These are phyloP conservation scores for Agelaius tricolor DNA, from an alignment of 2,113 vertebrate genomes.

Conservation along the genomic window DNA sequence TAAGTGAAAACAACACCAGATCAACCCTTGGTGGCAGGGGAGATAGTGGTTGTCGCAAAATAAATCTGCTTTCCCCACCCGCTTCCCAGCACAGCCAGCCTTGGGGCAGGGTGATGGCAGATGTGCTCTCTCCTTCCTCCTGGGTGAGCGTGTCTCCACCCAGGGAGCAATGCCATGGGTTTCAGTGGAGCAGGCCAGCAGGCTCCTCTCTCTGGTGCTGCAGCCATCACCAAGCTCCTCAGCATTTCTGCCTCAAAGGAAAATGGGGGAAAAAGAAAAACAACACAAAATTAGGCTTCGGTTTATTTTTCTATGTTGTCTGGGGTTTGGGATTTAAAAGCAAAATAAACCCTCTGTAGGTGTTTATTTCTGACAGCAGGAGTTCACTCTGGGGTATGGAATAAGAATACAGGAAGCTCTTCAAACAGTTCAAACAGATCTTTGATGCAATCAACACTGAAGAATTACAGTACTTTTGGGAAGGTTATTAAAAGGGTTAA, in stretches of 20 bases:
- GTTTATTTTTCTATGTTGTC: not conserved
- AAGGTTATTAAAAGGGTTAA: not conserved
- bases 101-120: conserved; percentile 50
- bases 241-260: not conserved
- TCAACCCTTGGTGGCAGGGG: not conserved
- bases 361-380: conserved; percentile 23
- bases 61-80: conserved; percentile 16
- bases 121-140: not conserved
- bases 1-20: not conserved
- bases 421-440: not conserved
- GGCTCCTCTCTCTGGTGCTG: not conserved
- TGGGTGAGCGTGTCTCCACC: not conserved
- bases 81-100: conserved; percentile 16
- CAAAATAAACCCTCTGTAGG: not conserved
- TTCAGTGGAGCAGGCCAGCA: not conserved
- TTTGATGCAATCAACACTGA: not conserved
- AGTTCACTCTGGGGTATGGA: not conserved
- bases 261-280: not conserved
- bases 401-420: not conserved
- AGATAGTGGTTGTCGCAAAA: conserved; percentile 11
- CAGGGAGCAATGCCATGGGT: not conserved
- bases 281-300: not conserved
- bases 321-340: not conserved
- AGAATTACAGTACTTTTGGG: not conserved
- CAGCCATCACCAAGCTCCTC: not conserved